These are phyloP conservation scores for Condylura cristata DNA, from an alignment of 2,113 vertebrate species.

Conservation along the genomic window DNA sequence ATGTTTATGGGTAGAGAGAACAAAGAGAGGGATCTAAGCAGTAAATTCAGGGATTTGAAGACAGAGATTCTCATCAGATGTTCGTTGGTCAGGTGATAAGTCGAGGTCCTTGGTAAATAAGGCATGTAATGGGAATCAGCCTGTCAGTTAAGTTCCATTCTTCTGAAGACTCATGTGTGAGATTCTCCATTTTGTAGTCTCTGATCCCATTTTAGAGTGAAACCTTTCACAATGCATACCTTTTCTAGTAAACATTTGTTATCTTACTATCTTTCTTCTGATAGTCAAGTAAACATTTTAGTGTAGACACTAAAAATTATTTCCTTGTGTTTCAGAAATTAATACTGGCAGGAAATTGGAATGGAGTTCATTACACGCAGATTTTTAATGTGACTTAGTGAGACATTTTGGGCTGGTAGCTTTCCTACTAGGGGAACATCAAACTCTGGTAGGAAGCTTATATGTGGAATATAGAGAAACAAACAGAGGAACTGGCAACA, in stretches of 20 bases:
- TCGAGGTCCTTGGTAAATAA: background rate
- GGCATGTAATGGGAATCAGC: background rate
- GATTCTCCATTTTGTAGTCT: background rate
- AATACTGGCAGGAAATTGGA: background rate
- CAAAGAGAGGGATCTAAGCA: background rate
- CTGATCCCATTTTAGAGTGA: background rate
- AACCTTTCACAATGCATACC: background rate
- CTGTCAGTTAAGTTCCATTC: background rate
- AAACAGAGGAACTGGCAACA: too few species aligned
- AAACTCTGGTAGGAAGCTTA: background rate
- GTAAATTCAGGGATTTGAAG: background rate
- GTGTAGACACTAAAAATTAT: background rate
- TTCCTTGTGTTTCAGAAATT: background rate
- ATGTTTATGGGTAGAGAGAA: background rate
- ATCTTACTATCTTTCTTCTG: constrained; percentile 47
- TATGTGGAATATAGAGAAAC: too few species aligned
- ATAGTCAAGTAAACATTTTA: background rate
- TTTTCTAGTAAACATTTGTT: background rate
- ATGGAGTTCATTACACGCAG: background rate
- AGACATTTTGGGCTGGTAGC: background rate
- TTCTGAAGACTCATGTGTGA: background rate
- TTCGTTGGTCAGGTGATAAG: background rate
- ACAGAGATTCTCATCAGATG: background rate
- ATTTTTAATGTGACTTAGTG: background rate
- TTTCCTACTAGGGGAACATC: background rate